A percentile compares a stretch with the other conserved stretches of the same genome.
phyloP scores from a whole-genome alignment of 2,888 invertebrate species.

The Diarsia dahlii region DNA sequence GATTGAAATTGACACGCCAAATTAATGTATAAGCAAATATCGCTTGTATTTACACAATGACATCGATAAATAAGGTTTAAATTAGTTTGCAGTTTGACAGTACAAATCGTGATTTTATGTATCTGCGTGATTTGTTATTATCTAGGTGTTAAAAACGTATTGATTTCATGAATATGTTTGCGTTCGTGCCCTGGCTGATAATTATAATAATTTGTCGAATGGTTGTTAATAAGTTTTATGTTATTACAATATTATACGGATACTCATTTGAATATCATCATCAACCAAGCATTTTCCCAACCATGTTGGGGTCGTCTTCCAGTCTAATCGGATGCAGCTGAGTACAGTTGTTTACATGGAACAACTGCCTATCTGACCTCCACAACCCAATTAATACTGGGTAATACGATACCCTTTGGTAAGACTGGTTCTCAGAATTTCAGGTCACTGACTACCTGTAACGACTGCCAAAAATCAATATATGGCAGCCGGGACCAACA shows the following conservation, averaged over 20 bases:
- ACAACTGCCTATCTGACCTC: no score
- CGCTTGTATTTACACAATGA: constrained; percentile 30
- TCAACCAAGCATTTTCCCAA: no score
- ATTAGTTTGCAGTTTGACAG: constrained; percentile 45
- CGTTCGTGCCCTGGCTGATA: not conserved
- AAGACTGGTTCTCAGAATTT: no score
- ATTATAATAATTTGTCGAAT: not conserved
- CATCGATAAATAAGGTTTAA: constrained; percentile 54
- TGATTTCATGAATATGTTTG: constrained; percentile 17
- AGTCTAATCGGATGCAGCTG: no score
- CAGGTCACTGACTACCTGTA: no score
- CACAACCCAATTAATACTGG: no score
- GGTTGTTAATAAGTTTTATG: not conserved
- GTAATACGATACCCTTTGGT: no score
- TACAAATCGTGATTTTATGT: constrained; percentile 47
- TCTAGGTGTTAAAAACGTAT: constrained; percentile 26
- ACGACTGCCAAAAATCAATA: no score
- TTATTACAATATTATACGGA: not conserved
- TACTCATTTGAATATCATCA: not conserved
- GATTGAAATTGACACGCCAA: constrained; percentile 53
- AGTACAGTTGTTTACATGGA: no score
- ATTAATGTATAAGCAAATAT: constrained; percentile 50
- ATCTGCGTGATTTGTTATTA: constrained; percentile 46
- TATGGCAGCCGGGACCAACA: no score
- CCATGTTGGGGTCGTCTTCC: no score